Evolutionary conservation across 2,113 vertebrate species (phyloP).

Genomic region (Seriola aureovittata): DNA sequence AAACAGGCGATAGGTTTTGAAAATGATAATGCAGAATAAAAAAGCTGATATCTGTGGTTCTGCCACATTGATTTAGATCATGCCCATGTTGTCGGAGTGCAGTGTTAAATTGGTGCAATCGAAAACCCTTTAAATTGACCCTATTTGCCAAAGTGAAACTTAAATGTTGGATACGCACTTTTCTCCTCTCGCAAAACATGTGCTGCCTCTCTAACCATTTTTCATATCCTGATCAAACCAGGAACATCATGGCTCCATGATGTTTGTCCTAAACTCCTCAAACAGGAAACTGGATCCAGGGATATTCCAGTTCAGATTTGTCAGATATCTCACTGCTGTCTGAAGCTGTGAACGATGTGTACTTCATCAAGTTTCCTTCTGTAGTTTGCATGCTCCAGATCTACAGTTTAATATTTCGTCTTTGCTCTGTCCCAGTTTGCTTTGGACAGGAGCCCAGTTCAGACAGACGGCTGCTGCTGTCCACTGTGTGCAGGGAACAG

Average conservation of each 20-base stretch:
- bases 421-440: constrained; percentile 43
- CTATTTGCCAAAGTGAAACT: too few relatives aligned
- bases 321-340: background rate
- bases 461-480: constrained; percentile 31
- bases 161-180: too few relatives aligned
- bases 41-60: background rate
- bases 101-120: too few relatives aligned
- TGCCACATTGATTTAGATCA: background rate
- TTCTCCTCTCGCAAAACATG: background rate
- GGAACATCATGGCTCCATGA: background rate
- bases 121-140: too few relatives aligned
- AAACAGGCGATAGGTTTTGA: too few relatives aligned
- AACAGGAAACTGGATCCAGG: background rate
- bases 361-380: background rate
- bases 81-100: background rate
- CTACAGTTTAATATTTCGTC: constrained; percentile 20
- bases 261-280: background rate
- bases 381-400: background rate
- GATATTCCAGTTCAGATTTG: background rate
- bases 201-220: background rate
- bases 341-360: background rate
- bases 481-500: constrained; percentile 13
- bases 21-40: background rate
- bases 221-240: background rate
- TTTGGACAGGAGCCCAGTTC: constrained; percentile 33